Evolutionary conservation across 1,140 invertebrate genomes (phyloP).

Genomic region (Stegodyphus mimosarum): DNA sequence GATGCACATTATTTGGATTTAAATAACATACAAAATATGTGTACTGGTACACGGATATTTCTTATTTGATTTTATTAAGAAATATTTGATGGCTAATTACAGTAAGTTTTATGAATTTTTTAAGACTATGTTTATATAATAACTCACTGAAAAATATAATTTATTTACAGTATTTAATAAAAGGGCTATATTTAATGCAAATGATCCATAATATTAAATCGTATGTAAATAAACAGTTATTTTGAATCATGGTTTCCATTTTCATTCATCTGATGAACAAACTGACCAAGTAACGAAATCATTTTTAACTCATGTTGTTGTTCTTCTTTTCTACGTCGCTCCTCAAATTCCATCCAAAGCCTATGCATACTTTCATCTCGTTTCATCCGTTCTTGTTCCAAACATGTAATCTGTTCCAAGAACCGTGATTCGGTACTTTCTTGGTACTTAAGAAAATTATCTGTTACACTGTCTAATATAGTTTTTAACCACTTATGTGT

Average conservation of each 20-base stretch:
- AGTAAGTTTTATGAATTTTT: too few species aligned
- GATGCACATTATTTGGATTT: too few species aligned
- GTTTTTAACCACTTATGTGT: constrained; percentile 18
- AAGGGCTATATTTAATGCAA: too few species aligned
- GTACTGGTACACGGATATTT: too few species aligned
- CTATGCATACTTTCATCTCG: constrained; percentile 51
- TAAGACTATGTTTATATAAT: too few species aligned
- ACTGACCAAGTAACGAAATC: constrained; percentile 41
- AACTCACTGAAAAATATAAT: too few species aligned
- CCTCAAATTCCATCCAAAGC: constrained; percentile 54
- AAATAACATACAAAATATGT: too few species aligned
- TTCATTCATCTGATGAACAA: constrained; percentile 35
- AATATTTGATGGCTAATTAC: too few species aligned
- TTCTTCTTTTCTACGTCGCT: constrained; percentile 51
- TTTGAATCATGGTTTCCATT: constrained; percentile 12
- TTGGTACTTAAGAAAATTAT: constrained; percentile 54
- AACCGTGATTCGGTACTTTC: constrained; percentile 44
- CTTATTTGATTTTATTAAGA: too few species aligned
- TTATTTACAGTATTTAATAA: too few species aligned
- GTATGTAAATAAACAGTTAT: neutral
- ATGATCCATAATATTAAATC: too few species aligned
- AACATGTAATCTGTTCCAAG: constrained; percentile 36
- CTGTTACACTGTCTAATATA: constrained; percentile 41
- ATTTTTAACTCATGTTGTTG: constrained; percentile 54
- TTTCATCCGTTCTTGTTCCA: constrained; percentile 55